A percentile compares a stretch with the other conserved stretches of the same genome.
Conservation (phyloP, 2,113 vertebrate species). For the Lepidothrix coronata region DNA sequence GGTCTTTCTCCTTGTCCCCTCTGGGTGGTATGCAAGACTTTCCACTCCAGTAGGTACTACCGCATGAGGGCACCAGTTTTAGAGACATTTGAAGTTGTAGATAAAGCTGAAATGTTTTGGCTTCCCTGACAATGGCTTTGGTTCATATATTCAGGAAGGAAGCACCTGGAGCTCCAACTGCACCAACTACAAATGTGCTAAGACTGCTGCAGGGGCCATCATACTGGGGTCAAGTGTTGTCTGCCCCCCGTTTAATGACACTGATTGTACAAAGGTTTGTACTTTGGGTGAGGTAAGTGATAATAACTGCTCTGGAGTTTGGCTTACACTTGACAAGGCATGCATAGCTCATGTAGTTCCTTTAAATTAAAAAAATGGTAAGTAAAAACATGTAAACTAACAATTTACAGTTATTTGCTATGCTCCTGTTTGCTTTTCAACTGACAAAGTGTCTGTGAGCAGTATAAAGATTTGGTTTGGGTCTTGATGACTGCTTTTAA, state of each 20-base stretch:
- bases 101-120: background rate
- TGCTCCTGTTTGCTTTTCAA: background rate
- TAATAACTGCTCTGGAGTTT: background rate
- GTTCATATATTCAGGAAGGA: slow-evolving; percentile 78
- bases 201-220: slow-evolving; percentile 82
- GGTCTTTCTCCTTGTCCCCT: background rate
- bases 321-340: background rate
- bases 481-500: background rate
- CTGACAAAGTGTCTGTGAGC: background rate
- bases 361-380: background rate
- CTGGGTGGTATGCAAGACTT: background rate
- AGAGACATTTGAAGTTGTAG: background rate
- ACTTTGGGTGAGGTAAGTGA: slow-evolving; percentile 33
- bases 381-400: background rate
- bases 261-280: slow-evolving; percentile 94
- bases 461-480: background rate
- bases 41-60: background rate
- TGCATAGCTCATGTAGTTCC: background rate
- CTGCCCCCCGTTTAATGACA: slow-evolving; percentile 95
- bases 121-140: background rate
- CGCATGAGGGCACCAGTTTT: background rate
- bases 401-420: background rate
- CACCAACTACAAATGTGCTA: slow-evolving; percentile 88
- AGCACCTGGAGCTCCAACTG: slow-evolving; percentile 93
- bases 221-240: slow-evolving; percentile 86